These are phyloP conservation scores for Anastatus disparis DNA, from an alignment of 1,140 invertebrate genomes.

Conservation along the genomic window DNA sequence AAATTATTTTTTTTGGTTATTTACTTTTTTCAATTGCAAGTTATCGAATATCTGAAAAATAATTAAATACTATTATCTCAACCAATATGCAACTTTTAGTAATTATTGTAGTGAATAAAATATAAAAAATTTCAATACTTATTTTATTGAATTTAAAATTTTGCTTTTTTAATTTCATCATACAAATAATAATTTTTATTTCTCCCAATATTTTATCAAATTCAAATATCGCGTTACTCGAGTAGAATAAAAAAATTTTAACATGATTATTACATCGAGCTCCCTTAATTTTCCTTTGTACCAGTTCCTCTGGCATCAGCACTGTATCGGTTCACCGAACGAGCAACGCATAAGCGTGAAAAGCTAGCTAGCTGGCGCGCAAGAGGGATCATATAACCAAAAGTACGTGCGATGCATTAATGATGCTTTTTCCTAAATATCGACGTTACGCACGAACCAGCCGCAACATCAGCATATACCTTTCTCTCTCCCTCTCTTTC, in stretches of 20 bases:
- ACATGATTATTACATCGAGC: constrained; percentile 2
- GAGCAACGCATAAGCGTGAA: not conserved
- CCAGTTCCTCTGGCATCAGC: not conserved
- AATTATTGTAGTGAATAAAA: no score
- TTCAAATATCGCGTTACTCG: not conserved
- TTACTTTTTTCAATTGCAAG: no score
- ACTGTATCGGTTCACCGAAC: not conserved
- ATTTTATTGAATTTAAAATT: no score
- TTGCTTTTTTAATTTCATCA: not conserved
- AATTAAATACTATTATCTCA: no score
- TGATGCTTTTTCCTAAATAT: constrained; percentile 28
- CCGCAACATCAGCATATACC: no score
- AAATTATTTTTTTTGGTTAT: no score
- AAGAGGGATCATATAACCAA: constrained; percentile 5
- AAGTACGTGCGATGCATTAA: constrained; percentile 19
- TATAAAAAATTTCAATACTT: no score
- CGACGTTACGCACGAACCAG: not conserved
- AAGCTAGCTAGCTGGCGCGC: no score
- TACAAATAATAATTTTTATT: not conserved
- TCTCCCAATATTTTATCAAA: not conserved
- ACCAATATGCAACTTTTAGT: no score
- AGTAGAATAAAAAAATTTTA: constrained; percentile 3
- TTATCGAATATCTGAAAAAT: no score
- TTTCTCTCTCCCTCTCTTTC: no score
- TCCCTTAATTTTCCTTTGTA: constrained; percentile 23